These are phyloP conservation scores for Trissolcus japonicus DNA, from an alignment of 2,888 invertebrate genomes.

Conservation along the genomic window DNA sequence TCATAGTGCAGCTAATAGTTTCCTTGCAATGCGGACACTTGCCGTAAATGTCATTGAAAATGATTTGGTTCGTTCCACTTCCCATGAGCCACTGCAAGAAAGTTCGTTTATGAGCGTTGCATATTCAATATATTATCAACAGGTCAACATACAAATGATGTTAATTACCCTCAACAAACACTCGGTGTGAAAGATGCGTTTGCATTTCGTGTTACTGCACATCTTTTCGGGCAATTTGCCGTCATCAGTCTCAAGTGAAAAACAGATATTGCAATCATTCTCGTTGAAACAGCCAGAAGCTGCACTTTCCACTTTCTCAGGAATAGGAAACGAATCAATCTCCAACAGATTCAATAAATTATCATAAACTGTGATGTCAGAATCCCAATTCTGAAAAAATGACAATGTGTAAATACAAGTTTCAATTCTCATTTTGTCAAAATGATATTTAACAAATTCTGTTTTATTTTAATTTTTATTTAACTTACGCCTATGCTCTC, in stretches of 20 bases:
- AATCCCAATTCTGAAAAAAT: constrained; percentile 69
- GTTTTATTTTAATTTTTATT: too few relatives aligned
- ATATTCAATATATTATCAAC: not conserved
- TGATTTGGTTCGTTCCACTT: constrained; percentile 64
- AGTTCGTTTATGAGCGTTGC: constrained; percentile 19
- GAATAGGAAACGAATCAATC: constrained; percentile 66
- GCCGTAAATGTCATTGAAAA: constrained; percentile 69
- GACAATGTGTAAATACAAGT: too few relatives aligned
- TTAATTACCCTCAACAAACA: constrained; percentile 65
- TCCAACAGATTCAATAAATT: constrained; percentile 67
- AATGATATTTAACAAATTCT: too few relatives aligned
- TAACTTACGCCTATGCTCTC: constrained; percentile 63
- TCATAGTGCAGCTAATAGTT: constrained; percentile 66
- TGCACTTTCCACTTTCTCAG: constrained; percentile 33
- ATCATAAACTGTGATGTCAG: constrained; percentile 61
- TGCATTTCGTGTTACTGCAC: constrained; percentile 70
- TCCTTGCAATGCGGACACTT: constrained; percentile 70
- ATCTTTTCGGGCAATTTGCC: constrained; percentile 66
- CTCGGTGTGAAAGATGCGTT: constrained; percentile 67
- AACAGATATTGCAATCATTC: constrained; percentile 73
- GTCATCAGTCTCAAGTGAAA: constrained; percentile 63
- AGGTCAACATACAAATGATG: not conserved
- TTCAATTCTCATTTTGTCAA: not conserved
- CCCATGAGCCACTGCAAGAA: constrained; percentile 70
- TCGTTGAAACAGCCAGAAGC: constrained; percentile 63